These are phyloP conservation scores for Herminia tarsipennalis DNA, from an alignment of 2,888 invertebrate species.

Conservation along the genomic window DNA sequence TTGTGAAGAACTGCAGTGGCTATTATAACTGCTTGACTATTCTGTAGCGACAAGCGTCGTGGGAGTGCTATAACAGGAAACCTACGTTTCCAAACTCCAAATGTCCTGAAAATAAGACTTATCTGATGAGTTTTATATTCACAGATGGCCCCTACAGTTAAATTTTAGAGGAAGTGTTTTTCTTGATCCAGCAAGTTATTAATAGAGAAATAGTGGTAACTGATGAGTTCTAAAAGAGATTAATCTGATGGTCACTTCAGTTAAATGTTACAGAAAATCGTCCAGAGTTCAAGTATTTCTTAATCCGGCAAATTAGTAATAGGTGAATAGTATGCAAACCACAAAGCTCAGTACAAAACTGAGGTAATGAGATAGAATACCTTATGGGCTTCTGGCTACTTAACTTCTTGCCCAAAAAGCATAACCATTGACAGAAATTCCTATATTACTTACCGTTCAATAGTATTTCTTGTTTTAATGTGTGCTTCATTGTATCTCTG, in stretches of 20 bases:
- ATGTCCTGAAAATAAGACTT: slow-evolving; percentile 1
- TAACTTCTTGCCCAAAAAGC: not conserved
- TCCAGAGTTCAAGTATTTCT: too few relatives aligned
- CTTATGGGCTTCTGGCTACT: not conserved
- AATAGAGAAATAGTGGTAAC: too few relatives aligned
- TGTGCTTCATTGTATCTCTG: slow-evolving; percentile 10
- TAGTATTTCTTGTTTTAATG: slow-evolving; percentile 8
- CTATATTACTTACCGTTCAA: not conserved
- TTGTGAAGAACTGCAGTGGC: slow-evolving; percentile 1
- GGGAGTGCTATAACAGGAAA: slow-evolving; percentile 1
- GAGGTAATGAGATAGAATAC: not conserved
- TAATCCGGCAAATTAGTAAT: too few relatives aligned
- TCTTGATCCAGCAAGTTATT: too few relatives aligned
- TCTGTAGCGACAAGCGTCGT: not conserved
- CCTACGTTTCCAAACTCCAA: slow-evolving; percentile 4
- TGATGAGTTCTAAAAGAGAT: too few relatives aligned
- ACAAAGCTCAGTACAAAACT: not conserved
- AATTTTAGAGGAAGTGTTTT: too few relatives aligned
- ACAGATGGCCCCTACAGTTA: too few relatives aligned
- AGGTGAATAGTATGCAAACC: not conserved
- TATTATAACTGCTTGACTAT: not conserved
- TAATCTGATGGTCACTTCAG: too few relatives aligned
- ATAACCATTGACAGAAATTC: not conserved
- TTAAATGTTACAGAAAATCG: too few relatives aligned
- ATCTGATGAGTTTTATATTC: not conserved